These are phyloP conservation scores for Hirtodrosophila confusa DNA, from an alignment of 2,888 invertebrate species.

Conservation along the genomic window DNA sequence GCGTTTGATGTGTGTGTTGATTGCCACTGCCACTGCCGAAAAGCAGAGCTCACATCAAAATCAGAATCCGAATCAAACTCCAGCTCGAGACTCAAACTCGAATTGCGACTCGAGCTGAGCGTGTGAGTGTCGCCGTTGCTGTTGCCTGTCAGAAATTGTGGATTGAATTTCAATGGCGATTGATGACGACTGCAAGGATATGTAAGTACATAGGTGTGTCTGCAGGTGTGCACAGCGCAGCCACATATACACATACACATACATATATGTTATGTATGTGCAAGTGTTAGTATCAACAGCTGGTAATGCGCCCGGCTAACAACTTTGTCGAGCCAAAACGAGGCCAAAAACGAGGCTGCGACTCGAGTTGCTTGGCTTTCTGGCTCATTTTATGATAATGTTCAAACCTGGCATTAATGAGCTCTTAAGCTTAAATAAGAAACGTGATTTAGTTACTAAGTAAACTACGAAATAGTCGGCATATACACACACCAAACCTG, in stretches of 20 bases:
- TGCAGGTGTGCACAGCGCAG: conserved; percentile 15
- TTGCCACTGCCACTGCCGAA: conserved; percentile 68
- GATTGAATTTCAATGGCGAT: conserved; percentile 80
- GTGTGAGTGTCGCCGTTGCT: conserved; percentile 57
- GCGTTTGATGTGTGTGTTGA: conserved; percentile 63
- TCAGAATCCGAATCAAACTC: conserved; percentile 23
- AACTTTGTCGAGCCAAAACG: conserved; percentile 23
- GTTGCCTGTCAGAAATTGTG: conserved; percentile 62
- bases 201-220: conserved; percentile 3
- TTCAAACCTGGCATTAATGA: conserved; percentile 76
- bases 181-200: conserved; percentile 59
- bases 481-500: conserved; percentile 5
- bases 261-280: no score
- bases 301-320: conserved; percentile 34
- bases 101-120: conserved; percentile 2
- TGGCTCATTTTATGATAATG: conserved; percentile 78
- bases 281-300: conserved; percentile 40
- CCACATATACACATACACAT: conserved; percentile 4
- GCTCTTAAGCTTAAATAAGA: conserved; percentile 82
- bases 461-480: conserved; percentile 71
- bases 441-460: conserved; percentile 81
- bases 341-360: conserved; percentile 32
- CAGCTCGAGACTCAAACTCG: background rate
- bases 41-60: conserved; percentile 58
- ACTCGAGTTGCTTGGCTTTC: conserved; percentile 43